phyloP scores from a whole-genome alignment of 2,797 vertebrate species.

The Phataginus tetradactyla region DNA sequence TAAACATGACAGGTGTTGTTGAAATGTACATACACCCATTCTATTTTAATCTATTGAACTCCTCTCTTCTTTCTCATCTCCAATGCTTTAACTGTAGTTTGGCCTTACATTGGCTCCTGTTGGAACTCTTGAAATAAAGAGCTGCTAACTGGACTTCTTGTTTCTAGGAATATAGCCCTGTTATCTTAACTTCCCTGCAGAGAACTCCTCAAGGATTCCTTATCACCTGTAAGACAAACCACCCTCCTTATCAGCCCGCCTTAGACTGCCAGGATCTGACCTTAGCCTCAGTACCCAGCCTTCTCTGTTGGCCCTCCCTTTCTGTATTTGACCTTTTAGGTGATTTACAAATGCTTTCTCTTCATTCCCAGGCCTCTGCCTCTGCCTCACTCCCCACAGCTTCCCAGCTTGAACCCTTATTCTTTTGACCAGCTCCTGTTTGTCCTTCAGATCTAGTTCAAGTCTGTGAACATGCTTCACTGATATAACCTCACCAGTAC shows the following conservation, averaged over 20 bases:
- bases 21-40: not conserved
- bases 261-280: no score
- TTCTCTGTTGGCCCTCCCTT: no score
- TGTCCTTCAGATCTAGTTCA: not conserved
- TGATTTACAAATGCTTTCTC: not conserved
- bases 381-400: not conserved
- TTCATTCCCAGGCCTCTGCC: not conserved
- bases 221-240: not conserved
- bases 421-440: not conserved
- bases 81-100: not conserved
- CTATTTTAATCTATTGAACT: not conserved
- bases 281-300: not conserved
- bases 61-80: not conserved
- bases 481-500: accelerated
- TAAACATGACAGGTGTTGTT: not conserved
- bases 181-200: not conserved
- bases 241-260: not conserved
- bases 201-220: not conserved
- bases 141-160: not conserved
- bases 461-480: not conserved
- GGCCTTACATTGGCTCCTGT: not conserved
- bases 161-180: not conserved
- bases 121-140: not conserved
- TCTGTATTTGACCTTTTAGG: not conserved
- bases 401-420: not conserved